Evolutionary conservation across 2,797 vertebrate genomes (phyloP).

Genomic region (Clarias laeviceps): DNA sequence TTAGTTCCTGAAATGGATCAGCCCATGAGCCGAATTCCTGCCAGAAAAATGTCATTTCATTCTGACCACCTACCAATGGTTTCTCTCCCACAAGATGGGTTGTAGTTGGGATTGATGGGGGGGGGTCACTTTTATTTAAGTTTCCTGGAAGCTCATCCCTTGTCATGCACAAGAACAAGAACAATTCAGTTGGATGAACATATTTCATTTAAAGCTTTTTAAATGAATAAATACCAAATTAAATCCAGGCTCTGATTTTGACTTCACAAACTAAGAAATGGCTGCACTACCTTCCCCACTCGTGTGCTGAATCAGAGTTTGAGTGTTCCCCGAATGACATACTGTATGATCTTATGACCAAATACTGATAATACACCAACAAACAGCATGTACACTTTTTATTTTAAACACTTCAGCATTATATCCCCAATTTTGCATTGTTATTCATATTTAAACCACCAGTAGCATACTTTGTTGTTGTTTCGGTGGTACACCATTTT

Average conservation of each 20-base stretch:
- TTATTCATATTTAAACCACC: not conserved
- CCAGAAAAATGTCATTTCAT: not conserved
- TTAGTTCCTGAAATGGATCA: slow-evolving; percentile 32
- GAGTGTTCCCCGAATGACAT: not conserved
- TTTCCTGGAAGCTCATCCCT: slow-evolving; percentile 15
- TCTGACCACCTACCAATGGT: slow-evolving; percentile 14
- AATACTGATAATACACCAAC: slow-evolving; percentile 1
- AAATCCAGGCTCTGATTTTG: not conserved
- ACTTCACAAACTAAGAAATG: not conserved
- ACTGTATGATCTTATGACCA: not conserved
- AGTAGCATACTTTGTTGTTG: not conserved
- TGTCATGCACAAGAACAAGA: slow-evolving; percentile 5
- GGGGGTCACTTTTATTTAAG: not conserved
- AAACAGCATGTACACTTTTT: not conserved
- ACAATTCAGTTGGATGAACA: not conserved
- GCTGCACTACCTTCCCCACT: not conserved
- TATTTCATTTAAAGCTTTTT: not conserved
- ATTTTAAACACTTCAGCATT: not conserved
- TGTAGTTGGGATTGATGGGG: not conserved
- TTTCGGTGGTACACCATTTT: not conserved
- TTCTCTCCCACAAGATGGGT: not conserved
- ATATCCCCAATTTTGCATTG: not conserved
- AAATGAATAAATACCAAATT: not conserved
- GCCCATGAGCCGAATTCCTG: slow-evolving; percentile 7
- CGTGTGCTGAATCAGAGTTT: not conserved